Percentiles rank a stretch among this genome's conserved stretches.
phyloP scores from a whole-genome alignment of 2,888 invertebrate genomes.

The Crioceris asparagi region DNA sequence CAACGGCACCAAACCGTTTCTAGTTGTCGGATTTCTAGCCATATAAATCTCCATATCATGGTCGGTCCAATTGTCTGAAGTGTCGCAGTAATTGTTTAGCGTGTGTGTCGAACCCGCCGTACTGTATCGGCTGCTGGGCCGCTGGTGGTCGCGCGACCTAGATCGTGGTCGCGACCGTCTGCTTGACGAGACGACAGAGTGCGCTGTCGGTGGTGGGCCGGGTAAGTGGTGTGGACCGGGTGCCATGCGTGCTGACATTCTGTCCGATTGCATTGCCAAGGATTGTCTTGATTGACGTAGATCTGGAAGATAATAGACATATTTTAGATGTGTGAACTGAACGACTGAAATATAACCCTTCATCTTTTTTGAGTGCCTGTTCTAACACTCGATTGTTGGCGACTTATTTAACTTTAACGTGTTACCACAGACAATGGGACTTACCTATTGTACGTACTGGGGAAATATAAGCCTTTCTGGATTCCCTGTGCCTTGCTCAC shows the following conservation, averaged over 20 bases:
- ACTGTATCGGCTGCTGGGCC: constrained; percentile 60
- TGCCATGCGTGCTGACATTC: constrained; percentile 60
- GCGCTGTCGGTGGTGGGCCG: constrained; percentile 30
- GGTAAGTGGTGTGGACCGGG: constrained; percentile 52
- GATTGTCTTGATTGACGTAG: constrained; percentile 79
- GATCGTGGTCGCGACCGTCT: constrained; percentile 63
- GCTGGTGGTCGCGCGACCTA: constrained; percentile 58
- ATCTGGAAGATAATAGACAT: constrained; percentile 45
- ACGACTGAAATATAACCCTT: no score
- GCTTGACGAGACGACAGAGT: constrained; percentile 35
- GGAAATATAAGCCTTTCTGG: no score
- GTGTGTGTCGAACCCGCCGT: constrained; percentile 73
- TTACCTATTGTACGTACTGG: no score
- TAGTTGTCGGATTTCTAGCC: constrained; percentile 80
- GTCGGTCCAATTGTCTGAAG: constrained; percentile 88
- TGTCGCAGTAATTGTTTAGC: constrained; percentile 77
- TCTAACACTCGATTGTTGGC: no score
- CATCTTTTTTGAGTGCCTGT: no score
- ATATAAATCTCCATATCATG: constrained; percentile 94
- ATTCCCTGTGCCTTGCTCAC: no score
- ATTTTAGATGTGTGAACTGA: no score
- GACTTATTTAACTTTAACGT: no score
- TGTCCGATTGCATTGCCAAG: constrained; percentile 69
- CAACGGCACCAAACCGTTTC: constrained; percentile 76
- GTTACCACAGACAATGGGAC: no score